Evolutionary conservation across 2,797 vertebrate genomes (phyloP), one percentile per base, ranked within the genome.

Genomic region (Acanthis flammea): DNA sequence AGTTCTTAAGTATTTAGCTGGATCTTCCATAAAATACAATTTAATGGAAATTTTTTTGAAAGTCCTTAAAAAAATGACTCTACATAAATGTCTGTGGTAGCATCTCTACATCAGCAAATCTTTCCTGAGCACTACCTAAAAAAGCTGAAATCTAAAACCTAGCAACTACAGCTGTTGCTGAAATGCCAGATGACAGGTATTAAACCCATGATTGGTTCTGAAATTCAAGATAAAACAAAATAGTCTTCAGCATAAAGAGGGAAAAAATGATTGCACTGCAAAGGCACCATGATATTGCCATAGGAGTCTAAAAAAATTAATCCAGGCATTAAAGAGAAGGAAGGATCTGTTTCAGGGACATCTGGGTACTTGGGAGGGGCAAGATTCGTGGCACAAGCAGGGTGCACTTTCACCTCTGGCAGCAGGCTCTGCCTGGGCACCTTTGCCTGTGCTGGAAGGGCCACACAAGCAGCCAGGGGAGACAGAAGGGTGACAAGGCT

Each of bases 161-260:
- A 91, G 54, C 86, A 79, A 10, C 83, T 88, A 31, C 53, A 96
- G 89, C 73, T 82, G 71, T 31, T 91, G 74, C 51, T 77, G 55
- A 96, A 96, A 91, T 82, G 65, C 74, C 92, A 90, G 66, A 74
- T 86, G 73, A 86, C 77, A 37, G 41, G 53, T 41, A 73, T 93
- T 82, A 91, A 93, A 95, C 53, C 48, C 16, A 22, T 63, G 51
- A 87, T 61, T 74, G 89, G 80, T 90, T 95, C 86, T 91, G 92
- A 93, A 97, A 92, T 77, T 76, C 68, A 55, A 92, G 75, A 92
- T 92, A 72, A 91, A 96, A 92, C 77, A 79, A 82, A 89, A 48
- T 28, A 16, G 44, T 78, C 71, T 73, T 76, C 77, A 70, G 21
- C 51, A 82, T 87, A 82, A 84, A 73, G 51, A 28, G 31, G 48